Conservation (phyloP, 2,797 vertebrate genomes). For the Nyctibius grandis region DNA sequence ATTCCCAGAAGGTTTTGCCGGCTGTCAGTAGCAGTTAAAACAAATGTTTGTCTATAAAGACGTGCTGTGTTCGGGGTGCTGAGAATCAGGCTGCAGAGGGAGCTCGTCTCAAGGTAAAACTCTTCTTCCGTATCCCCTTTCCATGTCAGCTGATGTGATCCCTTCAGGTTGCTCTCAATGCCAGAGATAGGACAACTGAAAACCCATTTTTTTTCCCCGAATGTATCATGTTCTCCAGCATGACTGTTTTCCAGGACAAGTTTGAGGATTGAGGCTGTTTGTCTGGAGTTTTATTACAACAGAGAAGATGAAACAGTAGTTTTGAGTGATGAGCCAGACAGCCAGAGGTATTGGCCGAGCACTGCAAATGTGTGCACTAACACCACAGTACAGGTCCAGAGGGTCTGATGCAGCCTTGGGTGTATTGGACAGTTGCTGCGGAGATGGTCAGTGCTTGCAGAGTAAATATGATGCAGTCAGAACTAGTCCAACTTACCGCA, state of each 20-base stretch:
- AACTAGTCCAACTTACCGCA: neutral
- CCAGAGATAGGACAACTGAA: neutral
- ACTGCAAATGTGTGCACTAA: neutral
- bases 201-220: neutral
- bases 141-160: neutral
- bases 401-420: neutral
- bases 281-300: neutral
- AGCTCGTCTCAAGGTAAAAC: conserved; percentile 13
- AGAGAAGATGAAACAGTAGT: neutral
- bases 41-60: neutral
- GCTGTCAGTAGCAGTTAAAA: neutral
- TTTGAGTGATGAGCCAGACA: neutral
- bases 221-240: neutral
- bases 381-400: neutral
- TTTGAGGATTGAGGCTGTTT: neutral
- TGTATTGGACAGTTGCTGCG: neutral
- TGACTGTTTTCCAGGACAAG: neutral
- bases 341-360: neutral
- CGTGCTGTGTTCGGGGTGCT: neutral
- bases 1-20: neutral
- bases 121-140: accelerated
- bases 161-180: neutral
- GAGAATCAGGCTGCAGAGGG: conserved; percentile 26
- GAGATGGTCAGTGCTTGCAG: neutral
- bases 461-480: neutral